Conservation (phyloP, 2,113 vertebrate species). For the Thamnaconus septentrionalis region DNA sequence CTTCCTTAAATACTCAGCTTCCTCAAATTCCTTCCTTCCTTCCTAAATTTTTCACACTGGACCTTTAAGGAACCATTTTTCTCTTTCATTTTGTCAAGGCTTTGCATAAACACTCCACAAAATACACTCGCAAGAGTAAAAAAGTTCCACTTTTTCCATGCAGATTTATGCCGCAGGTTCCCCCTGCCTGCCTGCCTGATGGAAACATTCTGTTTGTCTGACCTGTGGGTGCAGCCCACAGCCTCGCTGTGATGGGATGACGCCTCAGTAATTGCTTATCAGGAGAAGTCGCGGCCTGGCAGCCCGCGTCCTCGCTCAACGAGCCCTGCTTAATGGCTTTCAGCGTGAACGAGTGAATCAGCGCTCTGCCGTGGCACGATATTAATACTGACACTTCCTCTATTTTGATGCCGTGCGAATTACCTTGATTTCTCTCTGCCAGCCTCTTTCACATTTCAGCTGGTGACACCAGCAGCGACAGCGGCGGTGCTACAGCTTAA, state of each 20-base stretch:
- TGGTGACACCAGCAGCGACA: slow-evolving; percentile 35
- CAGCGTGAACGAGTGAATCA: slow-evolving; percentile 44
- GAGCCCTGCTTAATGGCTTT: slow-evolving; percentile 46
- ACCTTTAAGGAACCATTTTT: too few relatives aligned
- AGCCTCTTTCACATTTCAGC: slow-evolving; percentile 34
- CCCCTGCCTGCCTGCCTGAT: neutral
- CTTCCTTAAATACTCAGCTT: too few relatives aligned
- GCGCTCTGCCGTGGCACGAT: slow-evolving; percentile 32
- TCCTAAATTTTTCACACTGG: too few relatives aligned
- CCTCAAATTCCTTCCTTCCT: too few relatives aligned
- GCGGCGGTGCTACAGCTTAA: slow-evolving; percentile 36
- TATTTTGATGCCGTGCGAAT: slow-evolving; percentile 43
- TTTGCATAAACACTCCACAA: too few relatives aligned
- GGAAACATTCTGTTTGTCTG: slow-evolving; percentile 21
- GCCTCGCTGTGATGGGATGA: slow-evolving; percentile 19
- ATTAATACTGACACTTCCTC: slow-evolving; percentile 44
- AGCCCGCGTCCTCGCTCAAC: slow-evolving; percentile 14
- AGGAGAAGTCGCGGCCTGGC: slow-evolving; percentile 16
- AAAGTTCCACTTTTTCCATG: too few relatives aligned
- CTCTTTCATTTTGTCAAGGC: too few relatives aligned
- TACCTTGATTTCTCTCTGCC: slow-evolving; percentile 36
- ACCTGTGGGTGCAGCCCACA: slow-evolving; percentile 14
- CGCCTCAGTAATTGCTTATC: slow-evolving; percentile 47
- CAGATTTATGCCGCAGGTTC: too few relatives aligned
- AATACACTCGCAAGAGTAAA: too few relatives aligned